phyloP scores from a whole-genome alignment of 2,888 invertebrate genomes.

The Apeira syringaria region DNA sequence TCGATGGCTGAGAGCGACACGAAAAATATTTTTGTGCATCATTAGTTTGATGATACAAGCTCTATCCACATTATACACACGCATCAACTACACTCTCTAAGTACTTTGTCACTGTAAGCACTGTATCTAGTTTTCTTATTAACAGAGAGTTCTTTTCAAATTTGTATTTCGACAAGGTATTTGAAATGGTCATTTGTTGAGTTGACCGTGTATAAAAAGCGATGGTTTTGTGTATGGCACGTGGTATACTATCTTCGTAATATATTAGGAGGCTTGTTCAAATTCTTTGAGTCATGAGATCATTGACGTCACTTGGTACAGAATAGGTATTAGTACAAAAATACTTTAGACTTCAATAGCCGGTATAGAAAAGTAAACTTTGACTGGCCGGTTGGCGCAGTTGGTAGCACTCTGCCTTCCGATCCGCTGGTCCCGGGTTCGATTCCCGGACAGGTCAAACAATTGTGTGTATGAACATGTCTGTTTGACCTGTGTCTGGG shows the following conservation, averaged over 20 bases:
- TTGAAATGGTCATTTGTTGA: background rate
- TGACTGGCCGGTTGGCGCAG: no score
- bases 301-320: conserved; percentile 7
- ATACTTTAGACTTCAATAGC: no score
- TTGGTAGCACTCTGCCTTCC: no score
- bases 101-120: conserved; percentile 4
- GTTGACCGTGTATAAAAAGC: conserved; percentile 3
- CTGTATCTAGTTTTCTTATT: background rate
- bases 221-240: conserved; percentile 37
- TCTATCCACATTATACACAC: conserved; percentile 1
- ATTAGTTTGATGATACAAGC: conserved; percentile 59
- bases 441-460: no score
- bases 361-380: no score
- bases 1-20: conserved; percentile 71
- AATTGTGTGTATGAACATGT: no score
- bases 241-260: conserved; percentile 30
- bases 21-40: conserved; percentile 79
- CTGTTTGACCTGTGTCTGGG: no score
- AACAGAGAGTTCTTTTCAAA: background rate
- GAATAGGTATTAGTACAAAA: background rate
- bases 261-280: conserved; percentile 35
- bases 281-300: conserved; percentile 20
- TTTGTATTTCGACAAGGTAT: conserved; percentile 5
- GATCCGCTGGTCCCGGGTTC: no score
- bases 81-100: conserved; percentile 1